Conservation (phyloP, 2,113 vertebrate genomes). For the Guaruba guarouba region DNA sequence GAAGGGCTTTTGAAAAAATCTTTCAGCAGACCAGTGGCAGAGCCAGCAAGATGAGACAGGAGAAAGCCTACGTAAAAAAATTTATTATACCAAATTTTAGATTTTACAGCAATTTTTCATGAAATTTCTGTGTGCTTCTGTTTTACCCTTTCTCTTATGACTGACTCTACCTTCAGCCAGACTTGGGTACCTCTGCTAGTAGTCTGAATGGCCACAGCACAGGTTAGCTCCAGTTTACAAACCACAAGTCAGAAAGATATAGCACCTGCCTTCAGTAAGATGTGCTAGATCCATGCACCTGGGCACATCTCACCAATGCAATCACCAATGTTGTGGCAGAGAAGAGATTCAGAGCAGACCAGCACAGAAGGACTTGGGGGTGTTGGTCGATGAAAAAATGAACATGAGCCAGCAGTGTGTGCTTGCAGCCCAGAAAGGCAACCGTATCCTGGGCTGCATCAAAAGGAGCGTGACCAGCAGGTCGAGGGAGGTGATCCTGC, state of each 20-base stretch:
- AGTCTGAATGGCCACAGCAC: neutral
- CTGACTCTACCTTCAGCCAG: neutral
- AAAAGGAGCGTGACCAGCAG: no score
- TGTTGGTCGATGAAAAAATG: no score
- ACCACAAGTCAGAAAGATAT: accelerated
- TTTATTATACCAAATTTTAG: neutral
- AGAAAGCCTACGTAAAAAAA: neutral
- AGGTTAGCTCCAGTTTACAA: neutral
- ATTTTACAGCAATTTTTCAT: neutral
- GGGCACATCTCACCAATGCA: neutral
- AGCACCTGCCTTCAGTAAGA: neutral
- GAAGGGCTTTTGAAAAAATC: neutral
- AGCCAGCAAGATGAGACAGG: neutral
- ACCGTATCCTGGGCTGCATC: no score
- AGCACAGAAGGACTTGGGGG: no score
- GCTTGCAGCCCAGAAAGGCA: no score
- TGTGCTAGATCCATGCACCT: neutral
- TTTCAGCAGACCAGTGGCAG: neutral
- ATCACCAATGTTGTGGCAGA: neutral
- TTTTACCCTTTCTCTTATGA: neutral
- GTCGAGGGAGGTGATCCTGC: no score
- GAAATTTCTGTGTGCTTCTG: neutral
- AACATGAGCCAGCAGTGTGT: no score
- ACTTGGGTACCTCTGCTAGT: neutral
- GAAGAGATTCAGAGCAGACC: no score